Conservation (phyloP, 1,140 invertebrate species). For the Drosophila arizonae region DNA sequence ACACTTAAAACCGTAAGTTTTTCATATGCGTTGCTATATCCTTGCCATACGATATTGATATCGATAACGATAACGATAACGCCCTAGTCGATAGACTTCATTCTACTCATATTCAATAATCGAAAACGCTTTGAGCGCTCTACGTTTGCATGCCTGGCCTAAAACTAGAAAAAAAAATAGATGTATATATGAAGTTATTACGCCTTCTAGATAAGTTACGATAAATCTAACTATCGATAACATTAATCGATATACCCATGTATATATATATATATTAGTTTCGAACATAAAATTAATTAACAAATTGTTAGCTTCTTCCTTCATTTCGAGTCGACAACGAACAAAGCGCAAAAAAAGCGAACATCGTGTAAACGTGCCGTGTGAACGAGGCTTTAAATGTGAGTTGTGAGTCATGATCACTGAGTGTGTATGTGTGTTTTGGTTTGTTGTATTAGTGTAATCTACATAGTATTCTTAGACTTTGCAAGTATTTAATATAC, state of each 20-base stretch:
- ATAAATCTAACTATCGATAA: slow-evolving; percentile 19
- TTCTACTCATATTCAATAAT: slow-evolving; percentile 40
- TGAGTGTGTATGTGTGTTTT: slow-evolving; percentile 12
- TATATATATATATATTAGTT: slow-evolving; percentile 42
- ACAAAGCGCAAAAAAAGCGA: slow-evolving; percentile 9
- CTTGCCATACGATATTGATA: slow-evolving; percentile 44
- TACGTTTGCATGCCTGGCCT: slow-evolving; percentile 65
- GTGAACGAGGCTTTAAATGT: slow-evolving; percentile 17
- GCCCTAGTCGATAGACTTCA: slow-evolving; percentile 8
- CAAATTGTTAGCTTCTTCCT: slow-evolving; percentile 65
- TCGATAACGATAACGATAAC: slow-evolving; percentile 34
- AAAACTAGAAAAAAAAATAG: slow-evolving; percentile 66
- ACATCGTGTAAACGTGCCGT: slow-evolving; percentile 26
- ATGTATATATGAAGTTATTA: slow-evolving; percentile 9
- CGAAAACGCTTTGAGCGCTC: slow-evolving; percentile 74
- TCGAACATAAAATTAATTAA: slow-evolving; percentile 77
- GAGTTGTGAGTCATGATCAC: slow-evolving; percentile 1
- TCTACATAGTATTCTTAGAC: slow-evolving; percentile 52
- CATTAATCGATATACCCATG: slow-evolving; percentile 31
- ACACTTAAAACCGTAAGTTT: slow-evolving; percentile 68
- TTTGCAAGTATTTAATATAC: slow-evolving; percentile 60
- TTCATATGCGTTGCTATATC: slow-evolving; percentile 77
- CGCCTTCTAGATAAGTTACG: slow-evolving; percentile 22
- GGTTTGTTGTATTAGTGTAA: slow-evolving; percentile 32
- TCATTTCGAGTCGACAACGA: slow-evolving; percentile 33